A percentile compares a stretch with the other conserved stretches of the same genome.
phyloP scores from a whole-genome alignment of 2,113 vertebrate genomes.

The Gymnorhina tibicen region DNA sequence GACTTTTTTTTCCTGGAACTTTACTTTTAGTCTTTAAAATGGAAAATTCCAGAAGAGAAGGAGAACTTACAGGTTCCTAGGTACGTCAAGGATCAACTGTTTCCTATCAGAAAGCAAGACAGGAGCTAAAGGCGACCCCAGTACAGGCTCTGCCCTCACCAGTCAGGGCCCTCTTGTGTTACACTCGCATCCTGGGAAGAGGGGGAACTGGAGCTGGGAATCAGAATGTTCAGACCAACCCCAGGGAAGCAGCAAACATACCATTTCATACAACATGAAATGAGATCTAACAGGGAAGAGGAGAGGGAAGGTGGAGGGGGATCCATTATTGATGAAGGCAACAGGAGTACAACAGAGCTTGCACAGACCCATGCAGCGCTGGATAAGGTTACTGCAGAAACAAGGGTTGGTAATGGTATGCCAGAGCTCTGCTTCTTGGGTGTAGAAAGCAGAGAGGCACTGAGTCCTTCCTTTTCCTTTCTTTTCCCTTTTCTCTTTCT shows the following conservation, averaged over 20 bases:
- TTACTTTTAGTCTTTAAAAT: neutral
- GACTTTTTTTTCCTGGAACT: neutral
- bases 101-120: neutral
- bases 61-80: neutral
- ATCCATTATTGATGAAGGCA: constrained; percentile 55
- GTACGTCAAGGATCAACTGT: neutral
- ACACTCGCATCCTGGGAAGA: neutral
- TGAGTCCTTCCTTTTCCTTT: neutral
- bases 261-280: constrained; percentile 2
- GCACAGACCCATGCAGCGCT: neutral
- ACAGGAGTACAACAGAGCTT: neutral
- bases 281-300: neutral
- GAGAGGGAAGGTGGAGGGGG: neutral
- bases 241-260: neutral
- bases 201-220: neutral
- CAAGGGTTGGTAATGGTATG: neutral
- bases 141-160: neutral
- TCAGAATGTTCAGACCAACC: neutral
- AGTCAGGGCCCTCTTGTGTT: neutral
- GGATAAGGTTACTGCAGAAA: constrained; percentile 34
- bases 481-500: neutral
- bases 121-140: neutral
- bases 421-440: neutral
- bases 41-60: neutral
- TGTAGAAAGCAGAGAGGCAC: neutral